These are phyloP conservation scores for Stegastes partitus DNA, from an alignment of 2,113 vertebrate genomes.

Conservation along the genomic window DNA sequence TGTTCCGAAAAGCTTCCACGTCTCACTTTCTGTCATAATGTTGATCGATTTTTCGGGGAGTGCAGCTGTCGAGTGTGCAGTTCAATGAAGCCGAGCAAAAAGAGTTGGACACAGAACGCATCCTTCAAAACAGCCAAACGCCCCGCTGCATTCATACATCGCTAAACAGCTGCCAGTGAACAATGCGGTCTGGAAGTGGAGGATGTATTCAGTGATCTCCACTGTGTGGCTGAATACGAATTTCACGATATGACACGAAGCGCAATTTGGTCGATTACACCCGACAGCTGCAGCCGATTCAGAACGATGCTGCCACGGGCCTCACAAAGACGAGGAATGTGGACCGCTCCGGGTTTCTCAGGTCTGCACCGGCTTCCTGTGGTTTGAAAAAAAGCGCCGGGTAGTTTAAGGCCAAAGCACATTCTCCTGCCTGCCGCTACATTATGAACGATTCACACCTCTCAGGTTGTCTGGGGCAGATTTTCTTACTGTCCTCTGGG, in stretches of 20 bases:
- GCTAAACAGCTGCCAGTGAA: background rate
- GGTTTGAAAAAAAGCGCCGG: background rate
- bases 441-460: slow-evolving; percentile 13
- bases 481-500: background rate
- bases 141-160: background rate
- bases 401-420: background rate
- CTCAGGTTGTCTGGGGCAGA: background rate
- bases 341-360: background rate
- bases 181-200: background rate
- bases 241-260: background rate
- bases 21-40: background rate
- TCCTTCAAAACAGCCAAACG: background rate
- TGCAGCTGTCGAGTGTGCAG: background rate
- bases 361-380: background rate
- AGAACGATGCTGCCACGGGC: background rate
- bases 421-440: background rate
- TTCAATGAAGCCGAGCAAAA: background rate
- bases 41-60: slow-evolving; percentile 1
- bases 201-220: background rate
- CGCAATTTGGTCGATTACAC: background rate
- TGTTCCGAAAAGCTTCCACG: background rate
- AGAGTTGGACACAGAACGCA: slow-evolving; percentile 2
- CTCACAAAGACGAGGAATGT: background rate
- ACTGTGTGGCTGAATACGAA: background rate
- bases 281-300: slow-evolving; percentile 1